Evolutionary conservation across 2,888 invertebrate species (phyloP).

Genomic region (Acronicta aceris): DNA sequence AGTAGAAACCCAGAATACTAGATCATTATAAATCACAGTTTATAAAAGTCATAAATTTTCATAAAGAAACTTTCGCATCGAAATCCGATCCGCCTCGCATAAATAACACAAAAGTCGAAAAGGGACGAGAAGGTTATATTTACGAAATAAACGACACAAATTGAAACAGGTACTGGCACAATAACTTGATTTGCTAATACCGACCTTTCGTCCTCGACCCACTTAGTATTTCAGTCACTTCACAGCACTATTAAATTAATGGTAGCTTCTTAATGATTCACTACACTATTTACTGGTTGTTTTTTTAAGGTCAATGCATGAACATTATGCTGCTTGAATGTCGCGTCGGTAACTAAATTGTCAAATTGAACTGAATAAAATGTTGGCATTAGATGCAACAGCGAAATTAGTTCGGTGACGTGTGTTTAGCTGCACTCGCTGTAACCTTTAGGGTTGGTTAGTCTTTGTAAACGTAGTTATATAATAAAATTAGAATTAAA

Average conservation of each 20-base stretch:
- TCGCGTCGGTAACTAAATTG: slow-evolving; percentile 80
- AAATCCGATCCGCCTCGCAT: slow-evolving; percentile 42
- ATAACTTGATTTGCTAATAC: slow-evolving; percentile 63
- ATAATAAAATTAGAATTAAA: slow-evolving; percentile 14
- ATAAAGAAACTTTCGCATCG: slow-evolving; percentile 30
- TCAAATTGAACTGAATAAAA: slow-evolving; percentile 80
- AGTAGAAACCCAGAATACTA: not conserved
- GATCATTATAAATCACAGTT: slow-evolving; percentile 5
- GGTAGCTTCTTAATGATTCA: slow-evolving; percentile 41
- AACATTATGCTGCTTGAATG: slow-evolving; percentile 63
- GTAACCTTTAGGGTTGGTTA: slow-evolving; percentile 61
- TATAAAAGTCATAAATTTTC: slow-evolving; percentile 14
- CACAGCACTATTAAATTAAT: slow-evolving; percentile 52
- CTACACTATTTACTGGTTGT: slow-evolving; percentile 16
- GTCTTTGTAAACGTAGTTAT: slow-evolving; percentile 14
- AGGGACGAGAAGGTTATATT: slow-evolving; percentile 49
- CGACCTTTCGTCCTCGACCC: slow-evolving; percentile 64
- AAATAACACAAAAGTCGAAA: slow-evolving; percentile 43
- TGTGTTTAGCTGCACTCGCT: slow-evolving; percentile 50
- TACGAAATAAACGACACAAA: slow-evolving; percentile 53
- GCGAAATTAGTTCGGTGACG: slow-evolving; percentile 77
- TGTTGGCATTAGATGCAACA: slow-evolving; percentile 75
- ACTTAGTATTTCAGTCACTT: slow-evolving; percentile 56
- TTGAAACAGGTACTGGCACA: slow-evolving; percentile 55
- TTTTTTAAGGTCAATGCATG: slow-evolving; percentile 54